Conservation (phyloP, 2,797 vertebrate species). For the Epinephelus malabaricus region DNA sequence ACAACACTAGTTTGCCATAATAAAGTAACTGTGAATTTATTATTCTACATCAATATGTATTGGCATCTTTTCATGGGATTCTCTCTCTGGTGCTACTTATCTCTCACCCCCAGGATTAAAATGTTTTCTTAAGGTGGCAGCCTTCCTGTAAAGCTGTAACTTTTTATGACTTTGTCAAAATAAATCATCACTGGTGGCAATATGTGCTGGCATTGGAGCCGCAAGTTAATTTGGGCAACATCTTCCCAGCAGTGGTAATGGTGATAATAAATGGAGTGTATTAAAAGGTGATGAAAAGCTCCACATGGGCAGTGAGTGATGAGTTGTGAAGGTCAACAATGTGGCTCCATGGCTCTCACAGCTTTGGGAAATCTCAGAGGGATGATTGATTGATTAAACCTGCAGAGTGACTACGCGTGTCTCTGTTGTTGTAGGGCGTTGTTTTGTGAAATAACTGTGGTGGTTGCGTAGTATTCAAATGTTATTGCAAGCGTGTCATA, state of each 20-base stretch:
- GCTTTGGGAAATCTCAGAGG: constrained; percentile 35
- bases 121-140: constrained; percentile 11
- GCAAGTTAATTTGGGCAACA: constrained; percentile 53
- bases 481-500: constrained; percentile 14
- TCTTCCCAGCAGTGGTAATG: constrained; percentile 51
- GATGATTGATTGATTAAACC: constrained; percentile 32
- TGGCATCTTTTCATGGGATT: constrained; percentile 24
- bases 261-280: constrained; percentile 62
- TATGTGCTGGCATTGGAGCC: constrained; percentile 36
- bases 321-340: constrained; percentile 49
- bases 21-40: constrained; percentile 16
- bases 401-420: not conserved
- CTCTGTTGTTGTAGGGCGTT: constrained; percentile 12
- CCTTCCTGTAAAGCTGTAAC: constrained; percentile 31
- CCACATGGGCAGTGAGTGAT: constrained; percentile 54
- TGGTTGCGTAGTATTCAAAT: constrained; percentile 2
- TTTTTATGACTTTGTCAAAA: constrained; percentile 47
- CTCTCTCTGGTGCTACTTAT: constrained; percentile 13
- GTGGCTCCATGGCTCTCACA: constrained; percentile 32
- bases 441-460: constrained; percentile 17
- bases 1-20: constrained; percentile 5
- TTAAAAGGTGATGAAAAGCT: constrained; percentile 76
- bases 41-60: constrained; percentile 25
- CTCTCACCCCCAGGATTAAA: constrained; percentile 15
- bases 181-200: constrained; percentile 39